A percentile compares a stretch with the other conserved stretches of the same genome.
Evolutionary conservation across 2,888 invertebrate species (phyloP).

Genomic region (Aphelenchoides bicaudatus): DNA sequence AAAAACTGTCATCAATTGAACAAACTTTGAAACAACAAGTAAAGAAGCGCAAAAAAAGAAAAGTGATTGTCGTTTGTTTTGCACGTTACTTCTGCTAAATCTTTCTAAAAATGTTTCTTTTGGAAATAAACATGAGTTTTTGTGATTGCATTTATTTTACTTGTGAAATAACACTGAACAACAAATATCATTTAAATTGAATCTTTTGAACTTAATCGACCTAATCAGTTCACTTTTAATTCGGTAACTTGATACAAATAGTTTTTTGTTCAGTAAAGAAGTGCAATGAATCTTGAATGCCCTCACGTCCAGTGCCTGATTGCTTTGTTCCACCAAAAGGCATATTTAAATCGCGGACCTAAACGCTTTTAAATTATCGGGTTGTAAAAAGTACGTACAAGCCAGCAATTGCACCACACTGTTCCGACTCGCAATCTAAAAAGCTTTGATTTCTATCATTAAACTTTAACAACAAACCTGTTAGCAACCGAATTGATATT

Average conservation of each 20-base stretch:
- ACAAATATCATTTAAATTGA: no score
- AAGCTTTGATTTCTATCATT: no score
- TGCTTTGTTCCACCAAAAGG: constrained; percentile 67
- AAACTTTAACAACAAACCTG: no score
- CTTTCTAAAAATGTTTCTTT: not conserved
- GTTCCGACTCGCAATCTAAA: constrained; percentile 65
- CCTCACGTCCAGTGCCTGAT: constrained; percentile 66
- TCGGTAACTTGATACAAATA: constrained; percentile 62
- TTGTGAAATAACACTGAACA: no score
- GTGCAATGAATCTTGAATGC: constrained; percentile 65
- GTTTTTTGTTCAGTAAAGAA: constrained; percentile 66
- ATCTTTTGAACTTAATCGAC: no score
- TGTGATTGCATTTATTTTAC: no score
- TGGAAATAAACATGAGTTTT: not conserved
- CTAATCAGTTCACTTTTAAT: constrained; percentile 11
- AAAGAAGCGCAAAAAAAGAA: no score
- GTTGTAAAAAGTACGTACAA: constrained; percentile 47
- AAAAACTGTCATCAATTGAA: no score
- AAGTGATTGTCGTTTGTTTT: no score
- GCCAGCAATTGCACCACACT: constrained; percentile 67
- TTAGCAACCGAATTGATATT: constrained; percentile 64
- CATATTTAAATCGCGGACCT: constrained; percentile 65
- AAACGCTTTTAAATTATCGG: constrained; percentile 15
- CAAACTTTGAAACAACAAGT: no score
- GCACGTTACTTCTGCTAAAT: no score